phyloP scores from a whole-genome alignment of 2,113 vertebrate genomes.

The Sula dactylatra region DNA sequence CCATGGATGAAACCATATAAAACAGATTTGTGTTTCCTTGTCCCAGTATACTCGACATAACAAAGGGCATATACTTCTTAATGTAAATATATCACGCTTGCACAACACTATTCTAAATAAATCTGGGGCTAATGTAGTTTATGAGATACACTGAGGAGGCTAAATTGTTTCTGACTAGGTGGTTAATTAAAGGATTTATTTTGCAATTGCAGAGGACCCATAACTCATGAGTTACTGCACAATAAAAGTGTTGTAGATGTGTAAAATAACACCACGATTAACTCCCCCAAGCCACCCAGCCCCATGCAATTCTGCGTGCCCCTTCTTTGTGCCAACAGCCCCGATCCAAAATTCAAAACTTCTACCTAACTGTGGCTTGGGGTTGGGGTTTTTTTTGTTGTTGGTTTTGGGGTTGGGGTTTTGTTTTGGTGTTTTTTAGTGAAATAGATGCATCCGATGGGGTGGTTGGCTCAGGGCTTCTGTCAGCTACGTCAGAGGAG shows the following conservation, averaged over 20 bases:
- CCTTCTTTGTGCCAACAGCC: neutral
- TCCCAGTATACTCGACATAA: neutral
- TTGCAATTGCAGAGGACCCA: conserved; percentile 67
- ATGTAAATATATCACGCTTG: conserved; percentile 49
- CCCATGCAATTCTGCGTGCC: neutral
- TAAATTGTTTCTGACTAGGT: conserved; percentile 70
- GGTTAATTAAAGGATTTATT: conserved; percentile 74
- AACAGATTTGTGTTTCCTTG: neutral
- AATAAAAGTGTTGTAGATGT: conserved; percentile 71
- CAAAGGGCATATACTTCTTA: neutral
- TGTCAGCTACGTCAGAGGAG: neutral
- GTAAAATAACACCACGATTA: conserved; percentile 61
- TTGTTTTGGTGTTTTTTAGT: neutral
- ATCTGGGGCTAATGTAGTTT: conserved; percentile 64
- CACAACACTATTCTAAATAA: conserved; percentile 46
- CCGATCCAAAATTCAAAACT: neutral
- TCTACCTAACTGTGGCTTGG: neutral
- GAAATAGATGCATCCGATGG: neutral
- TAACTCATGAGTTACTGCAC: conserved; percentile 69
- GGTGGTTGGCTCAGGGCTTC: neutral
- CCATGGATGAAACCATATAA: conserved; percentile 1
- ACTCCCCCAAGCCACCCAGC: conserved; percentile 23
- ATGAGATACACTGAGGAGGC: conserved; percentile 62
- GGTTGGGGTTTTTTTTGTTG: neutral
- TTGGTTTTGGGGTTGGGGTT: neutral